Percentiles rank a stretch among this genome's conserved stretches.
phyloP scores from a whole-genome alignment of 2,797 vertebrate species.

The Octomys mimax region DNA sequence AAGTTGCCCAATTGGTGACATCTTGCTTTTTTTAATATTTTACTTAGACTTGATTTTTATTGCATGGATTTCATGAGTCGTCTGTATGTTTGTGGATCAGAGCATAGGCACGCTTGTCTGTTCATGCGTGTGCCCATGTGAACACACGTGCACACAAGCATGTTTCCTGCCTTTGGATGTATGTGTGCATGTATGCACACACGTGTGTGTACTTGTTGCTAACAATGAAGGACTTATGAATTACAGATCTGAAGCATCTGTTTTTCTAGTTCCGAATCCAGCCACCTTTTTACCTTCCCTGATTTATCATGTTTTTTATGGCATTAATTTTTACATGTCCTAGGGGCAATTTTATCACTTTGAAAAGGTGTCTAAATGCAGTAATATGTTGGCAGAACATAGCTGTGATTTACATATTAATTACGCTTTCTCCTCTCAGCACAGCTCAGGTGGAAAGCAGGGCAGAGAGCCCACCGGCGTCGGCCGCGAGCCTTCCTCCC shows the following conservation, averaged over 20 bases:
- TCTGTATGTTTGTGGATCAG: not conserved
- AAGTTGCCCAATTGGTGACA: not conserved
- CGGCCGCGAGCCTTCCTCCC: no score
- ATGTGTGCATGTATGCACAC: not conserved
- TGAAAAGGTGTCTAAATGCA: constrained; percentile 17
- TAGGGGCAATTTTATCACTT: not conserved
- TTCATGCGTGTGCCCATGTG: not conserved
- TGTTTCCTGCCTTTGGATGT: not conserved
- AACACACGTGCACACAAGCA: not conserved
- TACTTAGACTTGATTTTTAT: not conserved
- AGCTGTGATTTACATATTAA: not conserved
- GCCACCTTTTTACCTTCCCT: not conserved
- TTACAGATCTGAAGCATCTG: not conserved
- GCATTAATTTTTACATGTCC: not conserved
- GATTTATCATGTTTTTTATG: not conserved
- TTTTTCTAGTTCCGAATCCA: not conserved
- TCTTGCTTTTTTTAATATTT: not conserved
- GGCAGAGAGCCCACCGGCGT: not conserved
- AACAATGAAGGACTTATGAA: not conserved
- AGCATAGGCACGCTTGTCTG: not conserved
- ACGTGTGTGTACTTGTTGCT: fast-evolving
- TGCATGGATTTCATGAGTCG: not conserved
- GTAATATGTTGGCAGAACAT: not conserved
- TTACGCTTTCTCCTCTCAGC: not conserved
- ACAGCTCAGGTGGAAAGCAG: fast-evolving